Evolutionary conservation across 2,113 vertebrate genomes (phyloP), one percentile per base, ranked within the genome.

Genomic region (Lampris incognitus): DNA sequence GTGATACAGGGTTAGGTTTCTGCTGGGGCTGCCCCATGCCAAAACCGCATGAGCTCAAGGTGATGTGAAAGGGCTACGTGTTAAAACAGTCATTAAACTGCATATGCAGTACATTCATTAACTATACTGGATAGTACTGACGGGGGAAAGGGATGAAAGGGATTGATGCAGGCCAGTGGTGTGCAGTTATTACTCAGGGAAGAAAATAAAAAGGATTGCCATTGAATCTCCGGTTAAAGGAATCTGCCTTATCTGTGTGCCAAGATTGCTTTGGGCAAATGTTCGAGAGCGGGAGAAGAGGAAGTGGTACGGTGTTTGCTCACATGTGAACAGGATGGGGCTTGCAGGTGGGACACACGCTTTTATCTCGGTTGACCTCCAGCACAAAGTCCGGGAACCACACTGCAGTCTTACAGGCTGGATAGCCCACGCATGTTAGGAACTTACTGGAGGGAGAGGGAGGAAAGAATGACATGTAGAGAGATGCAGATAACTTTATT

Each of bases 351-450:
- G 92, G 82, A 85, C 98, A 99, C 61, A 97, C 0, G 0, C 95
- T 95, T 0, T 90, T 94, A 0, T 98, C 97, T 83, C 95, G 94
- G 88, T 88, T 94, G 87, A 96, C 97, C n/a, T 98, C 98, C 78
- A 97, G 90, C 70, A 99, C 96, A 0, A 91, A 94, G 64, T 97
- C 95, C 0, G 98, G 98, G 88, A 99, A 97, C 97, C 97, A 99
- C 48, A 98, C 62, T 0, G 95, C 96, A 0, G 92, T 69, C 75
- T 94, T 97, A 72, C 98, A 99, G 46, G 92, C 87, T 0, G 98
- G 98, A 76, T 93, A 99, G 6, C 96, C 95, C 3, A 46, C 61
- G 78, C 98, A 99, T 75, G 96, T 93, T 64, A 99, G 94, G 85
- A 92, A 98, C 91, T 96, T 98, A 88, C 98, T 99, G 63, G 58